phyloP scores from a whole-genome alignment of 2,113 vertebrate species.

The Syrmaticus mikado region DNA sequence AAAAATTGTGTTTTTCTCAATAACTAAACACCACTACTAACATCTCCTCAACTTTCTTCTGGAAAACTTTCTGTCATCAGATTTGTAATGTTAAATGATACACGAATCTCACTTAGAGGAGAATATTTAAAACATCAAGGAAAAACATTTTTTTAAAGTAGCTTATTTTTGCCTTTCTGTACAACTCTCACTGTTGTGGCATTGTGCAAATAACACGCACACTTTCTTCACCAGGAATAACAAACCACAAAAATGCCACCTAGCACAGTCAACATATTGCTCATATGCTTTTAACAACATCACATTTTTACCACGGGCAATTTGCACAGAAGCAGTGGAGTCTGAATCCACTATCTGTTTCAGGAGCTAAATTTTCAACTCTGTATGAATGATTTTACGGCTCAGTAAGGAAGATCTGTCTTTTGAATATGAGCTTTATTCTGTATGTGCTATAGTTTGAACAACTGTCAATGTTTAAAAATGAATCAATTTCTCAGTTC shows the following conservation, averaged over 20 bases:
- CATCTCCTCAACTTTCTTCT: fast-evolving
- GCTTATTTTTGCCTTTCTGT: not conserved
- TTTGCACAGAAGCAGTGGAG: not conserved
- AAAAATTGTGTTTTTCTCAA: not conserved
- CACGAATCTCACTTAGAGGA: not conserved
- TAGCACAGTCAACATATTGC: not conserved
- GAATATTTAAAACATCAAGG: not conserved
- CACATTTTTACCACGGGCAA: not conserved
- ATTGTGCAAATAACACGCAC: not conserved
- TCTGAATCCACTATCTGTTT: not conserved
- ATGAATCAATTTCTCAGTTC: not conserved
- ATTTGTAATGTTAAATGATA: not conserved
- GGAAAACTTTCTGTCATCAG: not conserved
- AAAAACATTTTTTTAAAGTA: not conserved
- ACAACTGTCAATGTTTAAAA: not conserved
- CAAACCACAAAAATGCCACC: not conserved
- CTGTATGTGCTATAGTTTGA: not conserved
- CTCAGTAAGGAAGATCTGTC: not conserved
- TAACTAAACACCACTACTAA: not conserved
- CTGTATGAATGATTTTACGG: not conserved
- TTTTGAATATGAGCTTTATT: not conserved
- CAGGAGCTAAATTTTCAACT: not conserved
- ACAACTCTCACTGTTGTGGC: not conserved
- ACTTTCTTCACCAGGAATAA: not conserved
- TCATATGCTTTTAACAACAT: not conserved